Conservation (phyloP, 2,113 vertebrate genomes). For the Pipra filicauda region DNA sequence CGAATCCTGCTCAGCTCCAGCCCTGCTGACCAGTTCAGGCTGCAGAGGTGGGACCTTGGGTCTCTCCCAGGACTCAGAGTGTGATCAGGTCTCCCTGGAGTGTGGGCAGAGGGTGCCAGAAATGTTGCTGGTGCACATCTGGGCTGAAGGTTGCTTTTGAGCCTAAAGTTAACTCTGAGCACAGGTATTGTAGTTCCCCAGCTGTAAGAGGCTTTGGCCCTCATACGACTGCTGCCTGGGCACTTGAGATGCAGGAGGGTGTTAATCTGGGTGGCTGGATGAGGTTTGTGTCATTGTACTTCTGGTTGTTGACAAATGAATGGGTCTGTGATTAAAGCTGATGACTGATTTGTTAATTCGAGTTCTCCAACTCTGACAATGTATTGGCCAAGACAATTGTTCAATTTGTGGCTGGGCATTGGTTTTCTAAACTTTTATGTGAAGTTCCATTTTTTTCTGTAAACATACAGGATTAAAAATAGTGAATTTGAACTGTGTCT, state of each 20-base stretch:
- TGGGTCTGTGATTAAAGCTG: not conserved
- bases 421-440: not conserved
- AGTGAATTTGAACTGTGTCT: not conserved
- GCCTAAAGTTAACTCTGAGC: not conserved
- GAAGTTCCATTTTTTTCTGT: not conserved
- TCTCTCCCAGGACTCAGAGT: not conserved
- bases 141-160: not conserved
- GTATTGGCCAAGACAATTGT: not conserved
- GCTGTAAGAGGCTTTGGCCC: not conserved
- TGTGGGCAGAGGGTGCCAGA: not conserved
- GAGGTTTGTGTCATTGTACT: rapidly evolving
- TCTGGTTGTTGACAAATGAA: not conserved
- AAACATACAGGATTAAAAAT: not conserved
- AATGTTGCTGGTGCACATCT: not conserved
- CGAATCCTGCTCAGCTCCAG: not conserved
- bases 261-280: not conserved
- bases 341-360: not conserved
- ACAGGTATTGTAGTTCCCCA: rapidly evolving
- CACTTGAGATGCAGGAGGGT: not conserved
- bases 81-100: not conserved
- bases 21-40: rapidly evolving
- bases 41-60: not conserved
- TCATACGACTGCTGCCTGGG: not conserved
- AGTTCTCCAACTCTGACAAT: not conserved
- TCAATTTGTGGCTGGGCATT: not conserved